Evolutionary conservation across 2,888 invertebrate genomes (phyloP).

Genomic region (Digitonthophagus gazella): DNA sequence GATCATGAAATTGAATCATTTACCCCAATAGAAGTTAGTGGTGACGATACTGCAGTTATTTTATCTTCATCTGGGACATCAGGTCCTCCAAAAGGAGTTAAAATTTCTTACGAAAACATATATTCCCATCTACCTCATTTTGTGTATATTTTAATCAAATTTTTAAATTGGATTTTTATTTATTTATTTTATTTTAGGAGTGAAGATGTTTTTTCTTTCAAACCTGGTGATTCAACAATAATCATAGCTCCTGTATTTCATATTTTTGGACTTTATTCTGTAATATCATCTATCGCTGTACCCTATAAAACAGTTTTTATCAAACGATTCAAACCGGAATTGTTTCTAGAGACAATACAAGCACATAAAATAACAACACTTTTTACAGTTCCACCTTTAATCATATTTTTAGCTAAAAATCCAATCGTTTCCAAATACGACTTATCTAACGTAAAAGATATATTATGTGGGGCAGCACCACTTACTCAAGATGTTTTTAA

Average conservation of each 20-base stretch:
- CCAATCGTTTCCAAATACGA: slow-evolving; percentile 51
- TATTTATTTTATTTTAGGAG: not conserved
- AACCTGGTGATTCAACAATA: not conserved
- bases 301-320: slow-evolving; percentile 34
- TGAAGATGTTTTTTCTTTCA: not conserved
- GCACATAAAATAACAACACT: slow-evolving; percentile 46
- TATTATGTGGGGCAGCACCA: slow-evolving; percentile 54
- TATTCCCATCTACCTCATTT: not conserved
- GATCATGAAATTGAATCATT: not conserved
- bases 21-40: slow-evolving; percentile 12
- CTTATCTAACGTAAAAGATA: slow-evolving; percentile 46
- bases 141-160: not conserved
- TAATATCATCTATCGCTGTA: slow-evolving; percentile 32
- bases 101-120: slow-evolving; percentile 60
- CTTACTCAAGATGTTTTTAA: not conserved
- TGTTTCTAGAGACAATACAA: slow-evolving; percentile 66
- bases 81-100: slow-evolving; percentile 66
- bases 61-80: slow-evolving; percentile 70
- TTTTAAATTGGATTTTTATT: not conserved
- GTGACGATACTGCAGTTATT: slow-evolving; percentile 34
- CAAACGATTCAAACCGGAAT: slow-evolving; percentile 65
- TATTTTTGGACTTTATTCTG: slow-evolving; percentile 36
- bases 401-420: slow-evolving; percentile 54
- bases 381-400: slow-evolving; percentile 54
- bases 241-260: slow-evolving; percentile 38